Percentiles rank a stretch among this genome's conserved stretches.
Evolutionary conservation across 1,140 invertebrate species (phyloP).

Genomic region (Helicorthomorpha holstii): DNA sequence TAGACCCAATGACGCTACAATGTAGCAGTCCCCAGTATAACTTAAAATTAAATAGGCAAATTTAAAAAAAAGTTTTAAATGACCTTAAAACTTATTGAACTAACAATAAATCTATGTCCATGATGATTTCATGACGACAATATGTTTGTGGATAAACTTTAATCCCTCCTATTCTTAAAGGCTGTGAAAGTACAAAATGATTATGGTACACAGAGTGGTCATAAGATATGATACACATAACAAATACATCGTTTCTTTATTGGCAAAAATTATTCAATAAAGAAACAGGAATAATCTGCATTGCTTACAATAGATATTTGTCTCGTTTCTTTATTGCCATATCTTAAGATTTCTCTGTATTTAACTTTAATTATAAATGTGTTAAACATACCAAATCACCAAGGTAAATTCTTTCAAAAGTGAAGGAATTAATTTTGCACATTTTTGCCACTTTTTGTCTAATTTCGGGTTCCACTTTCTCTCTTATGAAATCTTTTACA

Average conservation of each 20-base stretch:
- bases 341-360: too few species aligned
- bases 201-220: not conserved
- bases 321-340: too few species aligned
- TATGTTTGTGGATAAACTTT: not conserved
- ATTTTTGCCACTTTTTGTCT: not conserved
- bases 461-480: not conserved
- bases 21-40: not conserved
- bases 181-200: not conserved
- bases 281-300: too few species aligned
- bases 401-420: not conserved
- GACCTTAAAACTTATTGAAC: not conserved
- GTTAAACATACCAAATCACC: not conserved
- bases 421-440: too few species aligned
- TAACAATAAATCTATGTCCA: not conserved
- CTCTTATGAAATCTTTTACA: not conserved
- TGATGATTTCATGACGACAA: not conserved
- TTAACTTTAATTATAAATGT: too few species aligned
- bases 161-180: not conserved
- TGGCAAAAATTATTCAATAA: too few species aligned
- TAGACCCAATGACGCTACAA: constrained; percentile 49
- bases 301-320: too few species aligned
- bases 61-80: not conserved
- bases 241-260: not conserved
- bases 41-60: not conserved
- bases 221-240: not conserved